Conservation (phyloP, 92 coral and sea anemone genomes). For the Chrysogorgia sp. region DNA sequence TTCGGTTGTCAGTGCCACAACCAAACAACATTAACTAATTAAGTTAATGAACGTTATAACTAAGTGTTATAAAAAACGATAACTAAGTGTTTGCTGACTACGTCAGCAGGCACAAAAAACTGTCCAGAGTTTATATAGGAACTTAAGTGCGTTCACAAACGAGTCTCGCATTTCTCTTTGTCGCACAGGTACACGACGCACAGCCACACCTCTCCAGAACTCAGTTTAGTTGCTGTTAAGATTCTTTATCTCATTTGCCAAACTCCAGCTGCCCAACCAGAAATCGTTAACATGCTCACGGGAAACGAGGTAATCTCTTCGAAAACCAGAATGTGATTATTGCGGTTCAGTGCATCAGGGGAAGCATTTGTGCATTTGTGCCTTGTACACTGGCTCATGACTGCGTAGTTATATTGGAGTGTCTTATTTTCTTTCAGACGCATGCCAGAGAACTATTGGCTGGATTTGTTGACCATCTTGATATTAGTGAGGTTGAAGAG, state of each 20-base stretch:
- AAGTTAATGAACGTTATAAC: not conserved
- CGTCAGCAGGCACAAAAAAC: no score
- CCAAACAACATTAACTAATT: no score
- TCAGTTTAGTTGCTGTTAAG: constrained; percentile 80
- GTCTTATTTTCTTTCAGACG: constrained; percentile 53
- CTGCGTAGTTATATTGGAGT: not conserved
- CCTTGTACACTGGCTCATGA: not conserved
- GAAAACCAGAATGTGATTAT: not conserved
- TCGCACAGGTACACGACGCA: constrained; percentile 74
- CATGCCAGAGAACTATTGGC: constrained; percentile 75
- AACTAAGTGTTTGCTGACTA: no score
- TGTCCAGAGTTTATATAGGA: no score
- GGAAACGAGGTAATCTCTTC: constrained; percentile 68
- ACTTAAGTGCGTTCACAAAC: no score
- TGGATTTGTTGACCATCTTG: constrained; percentile 97
- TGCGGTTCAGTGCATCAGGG: not conserved
- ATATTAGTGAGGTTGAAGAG: constrained; percentile 89
- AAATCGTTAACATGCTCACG: constrained; percentile 77
- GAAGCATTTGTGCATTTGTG: not conserved
- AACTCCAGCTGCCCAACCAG: constrained; percentile 79
- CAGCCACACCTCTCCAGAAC: constrained; percentile 86
- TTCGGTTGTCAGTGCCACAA: no score
- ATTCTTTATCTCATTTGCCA: constrained; percentile 82
- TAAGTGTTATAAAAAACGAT: no score
- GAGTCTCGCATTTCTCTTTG: not conserved